Conservation (phyloP, 2,797 vertebrate genomes). For the Bovichtus diacanthus region DNA sequence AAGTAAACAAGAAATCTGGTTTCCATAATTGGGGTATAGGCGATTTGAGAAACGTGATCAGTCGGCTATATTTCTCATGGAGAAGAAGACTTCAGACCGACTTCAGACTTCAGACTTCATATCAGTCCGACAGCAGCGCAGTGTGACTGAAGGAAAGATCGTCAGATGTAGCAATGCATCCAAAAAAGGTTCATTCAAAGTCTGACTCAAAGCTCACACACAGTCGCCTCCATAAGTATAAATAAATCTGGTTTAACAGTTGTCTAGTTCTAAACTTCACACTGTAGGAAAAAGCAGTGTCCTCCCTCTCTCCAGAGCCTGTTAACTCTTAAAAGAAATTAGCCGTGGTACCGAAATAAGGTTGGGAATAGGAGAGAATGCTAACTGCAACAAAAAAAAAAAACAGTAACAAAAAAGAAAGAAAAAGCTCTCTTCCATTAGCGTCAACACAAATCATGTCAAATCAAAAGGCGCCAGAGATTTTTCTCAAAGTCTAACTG, state of each 20-base stretch:
- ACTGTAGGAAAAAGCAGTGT: neutral
- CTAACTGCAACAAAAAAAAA: neutral
- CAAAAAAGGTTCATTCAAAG: neutral
- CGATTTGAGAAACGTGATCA: slow-evolving; percentile 27
- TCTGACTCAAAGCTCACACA: neutral
- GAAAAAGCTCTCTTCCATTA: neutral
- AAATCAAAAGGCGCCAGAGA: neutral
- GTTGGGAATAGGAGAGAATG: neutral
- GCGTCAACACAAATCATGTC: neutral
- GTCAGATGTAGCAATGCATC: neutral
- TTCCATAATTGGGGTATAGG: slow-evolving; percentile 17
- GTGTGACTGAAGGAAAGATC: slow-evolving; percentile 4
- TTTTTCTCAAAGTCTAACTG: neutral
- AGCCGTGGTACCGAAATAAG: neutral
- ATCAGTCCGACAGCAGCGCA: slow-evolving; percentile 5
- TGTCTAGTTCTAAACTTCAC: too few species aligned
- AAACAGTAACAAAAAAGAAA: neutral
- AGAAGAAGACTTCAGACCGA: slow-evolving; percentile 1
- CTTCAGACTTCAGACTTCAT: too few species aligned
- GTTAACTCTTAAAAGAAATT: neutral
- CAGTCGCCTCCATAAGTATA: neutral
- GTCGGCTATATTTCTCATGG: neutral
- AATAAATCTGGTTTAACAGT: neutral
- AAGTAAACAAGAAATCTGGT: slow-evolving; percentile 35
- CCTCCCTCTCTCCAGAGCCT: neutral